phyloP scores from a whole-genome alignment of 2,797 vertebrate species.

The Mormyrops boulengeri region DNA sequence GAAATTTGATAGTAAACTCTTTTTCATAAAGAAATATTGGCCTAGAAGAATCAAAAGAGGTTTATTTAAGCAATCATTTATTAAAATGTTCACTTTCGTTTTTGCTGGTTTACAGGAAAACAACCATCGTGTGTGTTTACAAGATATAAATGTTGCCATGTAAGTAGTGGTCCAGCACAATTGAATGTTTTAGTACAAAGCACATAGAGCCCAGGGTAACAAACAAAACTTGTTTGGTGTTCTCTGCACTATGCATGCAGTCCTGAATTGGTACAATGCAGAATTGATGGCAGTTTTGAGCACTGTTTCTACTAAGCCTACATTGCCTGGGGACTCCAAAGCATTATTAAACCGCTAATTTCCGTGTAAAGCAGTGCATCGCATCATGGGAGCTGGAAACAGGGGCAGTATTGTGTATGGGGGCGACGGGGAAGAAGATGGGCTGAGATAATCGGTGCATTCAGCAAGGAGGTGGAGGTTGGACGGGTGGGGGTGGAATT shows the following conservation, averaged over 20 bases:
- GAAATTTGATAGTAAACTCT: slow-evolving; percentile 11
- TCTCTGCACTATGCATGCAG: not conserved
- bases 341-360: not conserved
- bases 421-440: not conserved
- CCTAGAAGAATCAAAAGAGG: not conserved
- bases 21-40: not conserved
- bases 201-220: not conserved
- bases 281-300: not conserved
- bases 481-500: slow-evolving; percentile 13
- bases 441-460: slow-evolving; percentile 16
- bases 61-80: not conserved
- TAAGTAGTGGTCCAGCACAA: not conserved
- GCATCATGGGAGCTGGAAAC: not conserved
- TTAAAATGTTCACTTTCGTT: not conserved
- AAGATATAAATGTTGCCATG: not conserved
- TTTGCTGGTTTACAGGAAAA: not conserved
- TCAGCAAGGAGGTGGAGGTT: slow-evolving; percentile 15
- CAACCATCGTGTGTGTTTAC: not conserved
- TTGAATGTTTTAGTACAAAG: not conserved
- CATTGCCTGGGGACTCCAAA: not conserved
- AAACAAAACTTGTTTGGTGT: not conserved
- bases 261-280: not conserved
- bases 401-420: slow-evolving; percentile 11
- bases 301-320: not conserved
- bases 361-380: not conserved